These are phyloP conservation scores for Scyliorhinus canicula DNA, from an alignment of 2,797 vertebrate genomes.

Conservation along the genomic window DNA sequence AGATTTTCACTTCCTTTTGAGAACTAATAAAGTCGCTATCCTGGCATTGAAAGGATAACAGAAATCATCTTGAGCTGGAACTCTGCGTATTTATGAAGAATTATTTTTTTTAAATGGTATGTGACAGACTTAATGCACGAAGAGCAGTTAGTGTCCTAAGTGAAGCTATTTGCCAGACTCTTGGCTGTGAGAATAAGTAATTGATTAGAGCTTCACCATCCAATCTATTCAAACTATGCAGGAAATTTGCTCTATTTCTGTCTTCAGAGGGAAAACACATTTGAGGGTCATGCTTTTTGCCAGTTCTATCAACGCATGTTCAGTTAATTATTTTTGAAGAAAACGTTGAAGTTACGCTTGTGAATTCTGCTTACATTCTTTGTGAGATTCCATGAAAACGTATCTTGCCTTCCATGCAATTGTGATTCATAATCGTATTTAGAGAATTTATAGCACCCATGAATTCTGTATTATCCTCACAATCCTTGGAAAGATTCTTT, in stretches of 20 bases:
- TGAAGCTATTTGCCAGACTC: neutral
- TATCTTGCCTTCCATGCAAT: neutral
- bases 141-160: neutral
- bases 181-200: neutral
- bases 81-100: constrained; percentile 4
- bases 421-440: neutral
- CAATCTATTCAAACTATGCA: neutral
- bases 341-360: neutral
- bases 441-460: neutral
- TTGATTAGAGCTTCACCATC: neutral
- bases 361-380: neutral
- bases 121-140: constrained; percentile 12
- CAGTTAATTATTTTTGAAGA: constrained; percentile 1
- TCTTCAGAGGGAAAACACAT: neutral
- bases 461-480: neutral
- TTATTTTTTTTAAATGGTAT: constrained; percentile 19
- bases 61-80: neutral
- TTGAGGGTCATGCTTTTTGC: neutral
- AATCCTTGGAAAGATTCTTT: neutral
- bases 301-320: neutral
- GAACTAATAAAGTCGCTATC: constrained; percentile 10
- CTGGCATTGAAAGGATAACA: constrained; percentile 25
- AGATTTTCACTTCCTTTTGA: neutral
- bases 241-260: constrained; percentile 1
- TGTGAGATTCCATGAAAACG: neutral